Evolutionary conservation across 2,113 vertebrate genomes (phyloP).

Genomic region (Arizona elegans): DNA sequence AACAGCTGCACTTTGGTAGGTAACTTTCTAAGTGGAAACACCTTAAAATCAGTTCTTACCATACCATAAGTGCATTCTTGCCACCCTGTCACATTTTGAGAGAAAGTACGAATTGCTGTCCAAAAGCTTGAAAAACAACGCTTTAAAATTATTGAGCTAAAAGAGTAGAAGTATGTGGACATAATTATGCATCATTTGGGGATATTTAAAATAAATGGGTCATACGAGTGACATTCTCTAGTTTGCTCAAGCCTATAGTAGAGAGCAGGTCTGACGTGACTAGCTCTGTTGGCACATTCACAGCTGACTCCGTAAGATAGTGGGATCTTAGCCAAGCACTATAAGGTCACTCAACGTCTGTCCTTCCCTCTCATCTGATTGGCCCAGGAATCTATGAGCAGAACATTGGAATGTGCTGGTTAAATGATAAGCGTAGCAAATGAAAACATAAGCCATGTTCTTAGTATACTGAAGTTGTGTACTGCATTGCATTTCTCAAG

Average conservation of each 20-base stretch:
- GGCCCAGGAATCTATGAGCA: not conserved
- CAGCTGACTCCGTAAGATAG: not conserved
- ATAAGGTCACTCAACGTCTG: not conserved
- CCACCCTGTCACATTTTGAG: not conserved
- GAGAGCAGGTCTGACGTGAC: not conserved
- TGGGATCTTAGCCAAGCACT: not conserved
- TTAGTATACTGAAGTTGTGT: not conserved
- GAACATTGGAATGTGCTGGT: not conserved
- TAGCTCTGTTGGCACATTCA: not conserved
- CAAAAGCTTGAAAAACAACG: not conserved
- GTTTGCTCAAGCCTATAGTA: not conserved
- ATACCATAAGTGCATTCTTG: not conserved
- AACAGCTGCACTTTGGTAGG: not conserved
- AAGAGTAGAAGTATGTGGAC: not conserved
- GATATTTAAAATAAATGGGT: not conserved
- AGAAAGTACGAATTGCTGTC: not conserved
- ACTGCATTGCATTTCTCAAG: not conserved
- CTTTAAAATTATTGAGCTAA: not conserved
- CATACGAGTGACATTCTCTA: not conserved
- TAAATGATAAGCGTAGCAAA: not conserved
- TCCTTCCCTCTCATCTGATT: not conserved
- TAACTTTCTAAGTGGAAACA: not conserved
- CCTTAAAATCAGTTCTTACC: not conserved
- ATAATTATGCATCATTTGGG: not conserved
- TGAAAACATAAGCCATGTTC: fast-evolving